Base-by-base conservation (phyloP, 2,113 vertebrate genomes). In the Siphamia tubifer region DNA sequence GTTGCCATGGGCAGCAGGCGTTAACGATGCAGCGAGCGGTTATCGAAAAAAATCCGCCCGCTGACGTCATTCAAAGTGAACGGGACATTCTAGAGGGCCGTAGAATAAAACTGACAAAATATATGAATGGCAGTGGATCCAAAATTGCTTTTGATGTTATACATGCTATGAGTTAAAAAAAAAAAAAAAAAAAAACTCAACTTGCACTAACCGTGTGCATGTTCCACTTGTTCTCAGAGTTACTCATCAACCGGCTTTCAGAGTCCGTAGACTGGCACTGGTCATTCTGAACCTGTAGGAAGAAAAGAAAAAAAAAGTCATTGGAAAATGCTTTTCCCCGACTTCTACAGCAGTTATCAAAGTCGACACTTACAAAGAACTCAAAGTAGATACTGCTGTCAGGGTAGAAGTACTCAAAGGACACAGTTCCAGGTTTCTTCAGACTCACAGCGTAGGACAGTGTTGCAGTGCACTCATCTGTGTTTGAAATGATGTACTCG, bases 381-480 rank as follows among this genome's bases (percentile, higher is more conserved):
- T 98, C 96, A 55, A 99, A 98, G 88, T 95, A 94, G 81, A 99
- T 94, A 87, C 81, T 94, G 86, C 76, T 93, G 81, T 98, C 97
- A 0, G 96, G 93, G 77, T 98, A 96, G 85, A 96, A 92, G 86
- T 99, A 99, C 45, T 97, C 94, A 38, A 99, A 99, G 62, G 90
- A 90, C 56, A 98, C 90, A 0, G 86, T 91, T 81, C 98, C 98
- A 0, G 95, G 88, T 72, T 96, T 92, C 89, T 99, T 99, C 71
- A 99, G 92, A 90, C 74, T 95, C 79, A 98, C 94, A 0, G 96
- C 93, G 0, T 98, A 99, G 67, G 95, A 95, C 64, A 99, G 91
- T 0, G 94, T 95, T 40, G 96, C 93, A 0, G 90, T 96, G 91
- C 97, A 99, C 69, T 99, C 97, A 0, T 99, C 97, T 0, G 93